Conservation (phyloP, 2,888 invertebrate species). For the Chorisops tibialis region DNA sequence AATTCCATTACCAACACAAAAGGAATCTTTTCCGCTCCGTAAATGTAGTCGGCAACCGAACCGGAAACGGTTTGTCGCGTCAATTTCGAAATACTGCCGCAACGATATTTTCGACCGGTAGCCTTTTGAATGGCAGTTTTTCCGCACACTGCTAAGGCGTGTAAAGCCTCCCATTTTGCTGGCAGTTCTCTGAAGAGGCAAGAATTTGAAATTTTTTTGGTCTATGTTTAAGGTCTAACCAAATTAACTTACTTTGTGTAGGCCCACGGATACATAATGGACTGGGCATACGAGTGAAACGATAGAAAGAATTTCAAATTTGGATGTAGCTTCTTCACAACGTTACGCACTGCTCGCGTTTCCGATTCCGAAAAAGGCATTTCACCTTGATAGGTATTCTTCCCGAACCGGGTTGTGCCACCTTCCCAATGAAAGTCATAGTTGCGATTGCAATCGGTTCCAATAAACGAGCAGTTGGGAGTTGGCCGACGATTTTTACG, state of each 20-base stretch:
- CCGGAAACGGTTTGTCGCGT: slow-evolving; percentile 46
- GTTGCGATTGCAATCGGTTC: slow-evolving; percentile 66
- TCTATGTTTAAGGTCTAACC: too few relatives aligned
- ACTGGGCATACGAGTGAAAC: slow-evolving; percentile 49
- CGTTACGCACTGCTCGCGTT: slow-evolving; percentile 45
- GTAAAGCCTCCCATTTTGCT: slow-evolving; percentile 41
- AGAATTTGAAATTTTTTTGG: neutral
- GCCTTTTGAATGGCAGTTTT: slow-evolving; percentile 45
- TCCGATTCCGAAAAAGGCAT: slow-evolving; percentile 50
- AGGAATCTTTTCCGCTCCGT: slow-evolving; percentile 45
- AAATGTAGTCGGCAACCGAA: slow-evolving; percentile 50
- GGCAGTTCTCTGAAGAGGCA: slow-evolving; percentile 41
- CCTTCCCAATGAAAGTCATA: slow-evolving; percentile 61
- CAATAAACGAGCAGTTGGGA: slow-evolving; percentile 50
- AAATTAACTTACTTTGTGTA: slow-evolving; percentile 44
- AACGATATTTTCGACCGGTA: slow-evolving; percentile 47
- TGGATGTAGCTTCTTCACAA: slow-evolving; percentile 42
- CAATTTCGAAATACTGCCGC: slow-evolving; percentile 46
- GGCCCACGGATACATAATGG: slow-evolving; percentile 51
- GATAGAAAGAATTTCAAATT: slow-evolving; percentile 48
- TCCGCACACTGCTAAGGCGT: slow-evolving; percentile 45
- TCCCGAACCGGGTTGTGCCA: slow-evolving; percentile 38
- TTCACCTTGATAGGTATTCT: slow-evolving; percentile 47
- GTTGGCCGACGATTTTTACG: slow-evolving; percentile 57
- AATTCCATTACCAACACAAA: slow-evolving; percentile 49